These are phyloP conservation scores for Pegoplata infirma DNA, from an alignment of 2,888 invertebrate species.

Conservation along the genomic window DNA sequence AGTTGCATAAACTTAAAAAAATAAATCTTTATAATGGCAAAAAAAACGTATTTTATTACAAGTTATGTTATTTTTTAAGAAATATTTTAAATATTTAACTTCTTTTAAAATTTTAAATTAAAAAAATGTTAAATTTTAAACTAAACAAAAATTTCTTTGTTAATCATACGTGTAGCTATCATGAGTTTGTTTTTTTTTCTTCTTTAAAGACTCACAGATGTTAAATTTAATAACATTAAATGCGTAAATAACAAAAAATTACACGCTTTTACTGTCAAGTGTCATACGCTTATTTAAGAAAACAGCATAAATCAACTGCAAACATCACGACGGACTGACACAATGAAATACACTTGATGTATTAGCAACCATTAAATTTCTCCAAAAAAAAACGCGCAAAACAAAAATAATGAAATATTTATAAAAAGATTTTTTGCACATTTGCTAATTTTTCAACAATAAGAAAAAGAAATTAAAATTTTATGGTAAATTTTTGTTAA, in stretches of 20 bases:
- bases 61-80: no score
- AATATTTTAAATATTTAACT: no score
- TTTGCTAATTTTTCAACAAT: neutral
- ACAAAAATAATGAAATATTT: no score
- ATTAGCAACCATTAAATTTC: neutral
- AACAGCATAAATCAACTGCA: constrained; percentile 48
- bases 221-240: constrained; percentile 43
- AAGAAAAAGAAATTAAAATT: neutral
- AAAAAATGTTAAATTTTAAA: constrained; percentile 1
- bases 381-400: neutral
- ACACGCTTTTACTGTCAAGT: constrained; percentile 62
- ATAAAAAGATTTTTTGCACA: neutral
- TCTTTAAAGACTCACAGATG: constrained; percentile 39
- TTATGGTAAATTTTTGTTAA: neutral
- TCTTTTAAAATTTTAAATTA: neutral
- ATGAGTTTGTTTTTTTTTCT: constrained; percentile 6
- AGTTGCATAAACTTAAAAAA: no score
- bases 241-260: constrained; percentile 58
- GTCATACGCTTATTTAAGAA: constrained; percentile 46
- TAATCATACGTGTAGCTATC: constrained; percentile 15
- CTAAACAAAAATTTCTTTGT: neutral
- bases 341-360: neutral
- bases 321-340: constrained; percentile 6
- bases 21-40: no score
- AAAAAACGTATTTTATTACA: no score